Evolutionary conservation across 2,888 invertebrate species (phyloP), one percentile per base, ranked within the genome.

Genomic region (Chymomyza procnemis): DNA sequence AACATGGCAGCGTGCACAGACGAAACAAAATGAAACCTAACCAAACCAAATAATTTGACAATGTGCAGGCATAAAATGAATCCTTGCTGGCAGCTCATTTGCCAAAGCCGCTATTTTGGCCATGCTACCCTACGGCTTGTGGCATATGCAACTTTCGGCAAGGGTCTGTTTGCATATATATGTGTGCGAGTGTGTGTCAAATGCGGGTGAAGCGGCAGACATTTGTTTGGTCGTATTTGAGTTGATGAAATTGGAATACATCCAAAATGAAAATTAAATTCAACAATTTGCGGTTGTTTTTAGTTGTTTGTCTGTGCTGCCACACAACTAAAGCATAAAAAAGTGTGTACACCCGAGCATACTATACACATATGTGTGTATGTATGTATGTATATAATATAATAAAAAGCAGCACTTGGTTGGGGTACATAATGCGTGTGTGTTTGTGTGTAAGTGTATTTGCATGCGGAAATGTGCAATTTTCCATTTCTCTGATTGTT

Each of bases 211-310:
- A 26, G 26, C 1, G 26, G 21, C 21, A 14, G 54, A 9, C 54
- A 21, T 14, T 54, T 12, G 21, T 18, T 54, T 48, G 58, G 41
- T 58, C 19, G 60, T 76, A 71, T 72, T 68, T 72, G 72, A 76
- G 82, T 76, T 81, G 76, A 79, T 81, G 74, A 78, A 80, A 71
- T 82, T 80, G 83, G 83, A 82, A 78, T 76, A 69, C 72, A 67
- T 78, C 80, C 83, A 80, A 74, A 79, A 74, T 73, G 69, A 70
- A 80, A 82, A 80, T 82, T 78, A 80, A 82, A 80, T 78, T 79
- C 69, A 82, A 75, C 78, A 79, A 79, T 76, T 79, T 79, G 70
- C 68, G 80, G 75, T 75, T 75, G 72, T 72, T 77, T 82, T 69
- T 64, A 70, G 67, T 72, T 73, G 73, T 73, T 73, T 73, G 69